Conservation (phyloP, 2,797 vertebrate genomes). For the Kryptopterus vitreolus region DNA sequence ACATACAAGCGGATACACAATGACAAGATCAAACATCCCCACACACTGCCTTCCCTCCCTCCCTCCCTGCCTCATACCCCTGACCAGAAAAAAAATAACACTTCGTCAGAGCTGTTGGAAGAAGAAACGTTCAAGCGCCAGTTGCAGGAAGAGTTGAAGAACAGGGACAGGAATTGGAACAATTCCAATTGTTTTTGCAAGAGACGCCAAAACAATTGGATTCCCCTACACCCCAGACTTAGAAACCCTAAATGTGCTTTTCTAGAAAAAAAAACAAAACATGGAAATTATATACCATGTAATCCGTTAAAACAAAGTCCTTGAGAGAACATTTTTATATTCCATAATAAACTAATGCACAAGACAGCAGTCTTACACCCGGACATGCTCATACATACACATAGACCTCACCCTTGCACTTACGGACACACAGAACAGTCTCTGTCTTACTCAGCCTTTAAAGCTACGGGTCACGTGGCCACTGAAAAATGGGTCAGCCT, state of each 20-base stretch:
- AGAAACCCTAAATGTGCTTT: neutral
- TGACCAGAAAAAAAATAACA: neutral
- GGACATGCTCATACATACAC: constrained; percentile 36
- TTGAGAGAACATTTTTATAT: constrained; percentile 12
- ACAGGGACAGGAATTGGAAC: neutral
- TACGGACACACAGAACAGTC: constrained; percentile 50
- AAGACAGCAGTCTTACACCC: constrained; percentile 7
- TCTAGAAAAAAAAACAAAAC: neutral
- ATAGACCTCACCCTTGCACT: constrained; percentile 35
- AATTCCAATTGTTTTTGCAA: no score
- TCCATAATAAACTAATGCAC: constrained; percentile 4
- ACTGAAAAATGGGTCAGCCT: constrained; percentile 52
- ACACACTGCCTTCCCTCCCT: constrained; percentile 16
- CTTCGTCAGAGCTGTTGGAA: neutral
- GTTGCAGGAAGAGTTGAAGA: neutral
- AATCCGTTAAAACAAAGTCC: neutral
- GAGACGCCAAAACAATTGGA: neutral
- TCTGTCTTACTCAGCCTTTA: constrained; percentile 45
- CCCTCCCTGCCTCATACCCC: neutral
- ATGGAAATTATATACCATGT: neutral
- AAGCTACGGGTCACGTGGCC: constrained; percentile 42
- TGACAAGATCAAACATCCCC: constrained; percentile 35
- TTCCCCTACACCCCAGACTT: neutral
- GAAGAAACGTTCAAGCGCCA: neutral
- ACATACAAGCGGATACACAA: constrained; percentile 37